phyloP scores from a whole-genome alignment of 2,888 invertebrate species.

The Ectemnius continuus region DNA sequence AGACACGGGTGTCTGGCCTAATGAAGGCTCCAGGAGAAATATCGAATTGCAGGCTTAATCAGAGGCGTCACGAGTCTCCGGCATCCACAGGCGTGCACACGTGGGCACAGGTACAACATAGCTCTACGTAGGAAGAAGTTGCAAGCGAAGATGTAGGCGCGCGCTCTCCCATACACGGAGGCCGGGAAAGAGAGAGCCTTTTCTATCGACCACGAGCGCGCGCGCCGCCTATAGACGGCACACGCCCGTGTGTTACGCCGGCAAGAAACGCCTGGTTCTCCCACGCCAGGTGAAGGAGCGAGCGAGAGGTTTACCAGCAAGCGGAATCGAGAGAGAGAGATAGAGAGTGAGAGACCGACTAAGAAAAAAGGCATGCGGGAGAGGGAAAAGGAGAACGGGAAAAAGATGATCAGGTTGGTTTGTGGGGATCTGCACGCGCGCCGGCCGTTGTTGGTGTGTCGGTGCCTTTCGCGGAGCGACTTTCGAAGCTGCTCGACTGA shows the following conservation, averaged over 20 bases:
- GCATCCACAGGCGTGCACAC: not conserved
- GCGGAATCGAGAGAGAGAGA: not conserved
- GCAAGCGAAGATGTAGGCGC: constrained; percentile 3
- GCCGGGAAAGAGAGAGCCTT: constrained; percentile 28
- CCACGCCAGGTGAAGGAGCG: constrained; percentile 34
- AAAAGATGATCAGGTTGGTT: constrained; percentile 48
- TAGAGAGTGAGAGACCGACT: constrained; percentile 1
- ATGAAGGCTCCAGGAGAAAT: not conserved
- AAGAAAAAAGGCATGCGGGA: not conserved
- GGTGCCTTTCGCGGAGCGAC: constrained; percentile 52
- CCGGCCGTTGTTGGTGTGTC: not conserved
- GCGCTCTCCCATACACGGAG: constrained; percentile 9
- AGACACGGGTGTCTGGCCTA: not conserved
- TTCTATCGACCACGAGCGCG: constrained; percentile 16
- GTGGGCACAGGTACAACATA: too few species aligned
- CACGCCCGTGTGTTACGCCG: constrained; percentile 36
- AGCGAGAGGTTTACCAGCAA: not conserved
- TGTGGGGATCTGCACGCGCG: constrained; percentile 42
- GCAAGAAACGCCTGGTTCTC: constrained; percentile 49
- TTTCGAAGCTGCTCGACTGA: constrained; percentile 47
- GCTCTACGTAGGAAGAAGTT: not conserved
- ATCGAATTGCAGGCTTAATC: constrained; percentile 2
- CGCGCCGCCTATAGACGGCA: constrained; percentile 21
- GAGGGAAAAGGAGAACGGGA: constrained; percentile 10
- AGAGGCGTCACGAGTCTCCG: not conserved